Percentiles rank a stretch among this genome's conserved stretches.
These are phyloP conservation scores for Microtus montanus DNA, from an alignment of 2,113 vertebrate genomes.

Conservation along the genomic window DNA sequence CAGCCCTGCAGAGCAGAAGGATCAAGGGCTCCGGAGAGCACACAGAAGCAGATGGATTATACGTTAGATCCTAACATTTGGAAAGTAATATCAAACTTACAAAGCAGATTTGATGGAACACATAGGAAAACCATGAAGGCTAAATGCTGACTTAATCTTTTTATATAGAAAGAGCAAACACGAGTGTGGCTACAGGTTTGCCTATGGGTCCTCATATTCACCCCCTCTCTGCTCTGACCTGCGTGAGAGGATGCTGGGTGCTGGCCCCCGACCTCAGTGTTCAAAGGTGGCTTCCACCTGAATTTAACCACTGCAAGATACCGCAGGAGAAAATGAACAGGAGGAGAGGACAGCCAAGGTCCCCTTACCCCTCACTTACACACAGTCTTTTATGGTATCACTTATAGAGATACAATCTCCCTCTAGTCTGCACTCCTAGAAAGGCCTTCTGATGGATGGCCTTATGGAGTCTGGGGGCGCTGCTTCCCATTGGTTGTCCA, in stretches of 20 bases:
- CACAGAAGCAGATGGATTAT: not conserved
- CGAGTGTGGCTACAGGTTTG: not conserved
- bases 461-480: not conserved
- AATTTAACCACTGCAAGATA: not conserved
- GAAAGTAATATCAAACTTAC: not conserved
- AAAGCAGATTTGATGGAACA: conserved; percentile 17
- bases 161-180: conserved; percentile 33
- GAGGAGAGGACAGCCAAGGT: too few relatives aligned
- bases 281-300: not conserved
- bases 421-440: not conserved
- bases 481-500: not conserved
- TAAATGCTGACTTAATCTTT: conserved; percentile 31
- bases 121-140: not conserved
- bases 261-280: not conserved
- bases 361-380: not conserved
- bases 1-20: not conserved
- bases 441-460: not conserved
- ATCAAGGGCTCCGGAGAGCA: not conserved
- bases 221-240: not conserved
- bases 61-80: not conserved
- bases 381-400: not conserved
- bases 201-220: not conserved
- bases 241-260: not conserved
- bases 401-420: not conserved
- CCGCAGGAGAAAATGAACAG: not conserved